These are phyloP conservation scores for Trididemnum miniatum DNA, from an alignment of 23 tunicate species.

Conservation along the genomic window DNA sequence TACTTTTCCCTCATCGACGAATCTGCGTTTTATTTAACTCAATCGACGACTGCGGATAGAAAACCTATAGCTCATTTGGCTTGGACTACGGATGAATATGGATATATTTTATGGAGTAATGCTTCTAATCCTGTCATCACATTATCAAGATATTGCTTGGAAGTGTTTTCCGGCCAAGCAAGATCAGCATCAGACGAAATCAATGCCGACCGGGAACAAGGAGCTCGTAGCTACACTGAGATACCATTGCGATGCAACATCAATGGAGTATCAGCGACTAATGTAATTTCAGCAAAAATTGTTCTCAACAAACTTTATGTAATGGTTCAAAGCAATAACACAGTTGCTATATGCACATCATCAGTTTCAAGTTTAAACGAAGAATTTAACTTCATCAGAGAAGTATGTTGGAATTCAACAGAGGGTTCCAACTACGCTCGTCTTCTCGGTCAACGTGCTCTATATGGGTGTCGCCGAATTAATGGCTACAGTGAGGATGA, in stretches of 20 bases:
- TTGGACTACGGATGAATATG: not conserved
- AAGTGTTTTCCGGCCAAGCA: not conserved
- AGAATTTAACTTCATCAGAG: not conserved
- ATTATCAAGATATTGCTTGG: not conserved
- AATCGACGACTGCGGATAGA: not conserved
- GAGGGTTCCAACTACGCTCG: no score
- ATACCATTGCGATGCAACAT: not conserved
- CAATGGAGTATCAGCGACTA: not conserved
- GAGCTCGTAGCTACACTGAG: not conserved
- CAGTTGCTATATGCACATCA: not conserved
- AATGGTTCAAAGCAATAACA: not conserved
- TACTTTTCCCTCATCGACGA: not conserved
- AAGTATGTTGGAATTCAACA: not conserved
- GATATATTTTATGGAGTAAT: not conserved
- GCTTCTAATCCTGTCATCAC: not conserved
- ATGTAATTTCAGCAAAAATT: not conserved
- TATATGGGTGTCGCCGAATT: no score
- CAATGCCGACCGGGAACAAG: no score
- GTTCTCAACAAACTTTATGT: not conserved
- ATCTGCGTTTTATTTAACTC: not conserved
- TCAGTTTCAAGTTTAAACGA: not conserved
- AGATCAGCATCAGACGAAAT: no score
- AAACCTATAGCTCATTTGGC: not conserved
- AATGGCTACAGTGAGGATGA: no score
- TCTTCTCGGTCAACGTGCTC: no score